Base-by-base conservation (phyloP, 2,888 invertebrate genomes). In the Charanyca ferruginea region DNA sequence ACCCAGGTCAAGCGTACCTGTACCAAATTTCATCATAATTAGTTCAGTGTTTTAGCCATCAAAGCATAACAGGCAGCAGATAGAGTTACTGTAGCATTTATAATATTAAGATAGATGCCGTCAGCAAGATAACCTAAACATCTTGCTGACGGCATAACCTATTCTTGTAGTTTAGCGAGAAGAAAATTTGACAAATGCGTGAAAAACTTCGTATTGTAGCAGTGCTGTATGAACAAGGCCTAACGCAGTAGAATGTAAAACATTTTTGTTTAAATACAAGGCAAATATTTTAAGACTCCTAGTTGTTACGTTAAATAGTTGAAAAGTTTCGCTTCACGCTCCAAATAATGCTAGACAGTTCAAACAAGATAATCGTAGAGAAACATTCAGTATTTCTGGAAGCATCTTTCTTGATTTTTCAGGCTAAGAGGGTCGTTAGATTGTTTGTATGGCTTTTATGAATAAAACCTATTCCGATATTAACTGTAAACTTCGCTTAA, bases 301-400 rank as follows among this genome's bases (percentile, higher is more conserved):
- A 57, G 62, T 54, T 73, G 44, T 59, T 48, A 52, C 58, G 62
- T 51, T 63, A 68, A 72, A 75, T 75, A 72, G 75, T 67, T 75
- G 41, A 42, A 71, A 71, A 70, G 52, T 72, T 79, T 42, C 44
- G 42, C 41, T 70, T 66, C 48, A 78, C 57, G 70, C 70, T 66
- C 48, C 45, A 28, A 65, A 72, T 78, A 71, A 41, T 52, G 35
- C 25, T 62, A 57, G 67, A 76, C 55, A 74, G 64, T 54, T 71
- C 66, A 38, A 75, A 67, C 52, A 59, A 69, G 66, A 69, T 65
- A 57, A 74, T 79, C 42, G 60, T 62, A 57, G 57, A 61, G 42
- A 60, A 65, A 70, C 58, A 53, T 71, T 77, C 42, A 45, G 69
- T 61, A 41, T 59, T 57, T 67, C 7, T 42, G 2, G 16, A 57